Conservation (phyloP, 2,888 invertebrate species). For the Biston betularia region DNA sequence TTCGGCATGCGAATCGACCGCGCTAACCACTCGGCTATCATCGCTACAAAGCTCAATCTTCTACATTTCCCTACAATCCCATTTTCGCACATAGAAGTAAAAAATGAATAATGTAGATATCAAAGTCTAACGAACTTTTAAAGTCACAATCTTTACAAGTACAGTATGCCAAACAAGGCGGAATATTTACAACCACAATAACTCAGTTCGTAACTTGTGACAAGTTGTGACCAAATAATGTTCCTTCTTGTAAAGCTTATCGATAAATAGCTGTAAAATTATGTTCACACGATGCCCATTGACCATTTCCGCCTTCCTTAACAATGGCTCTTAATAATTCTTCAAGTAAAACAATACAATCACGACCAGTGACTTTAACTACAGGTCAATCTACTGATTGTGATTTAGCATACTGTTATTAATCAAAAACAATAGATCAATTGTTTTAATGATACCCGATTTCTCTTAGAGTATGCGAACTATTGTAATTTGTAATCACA, state of each 20-base stretch:
- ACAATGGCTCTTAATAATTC: constrained; percentile 31
- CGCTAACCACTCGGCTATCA: too few species aligned
- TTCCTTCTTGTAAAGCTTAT: constrained; percentile 20
- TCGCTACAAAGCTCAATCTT: too few species aligned
- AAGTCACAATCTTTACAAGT: neutral
- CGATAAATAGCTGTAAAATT: constrained; percentile 25
- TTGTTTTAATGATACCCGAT: constrained; percentile 41
- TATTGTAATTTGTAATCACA: constrained; percentile 44
- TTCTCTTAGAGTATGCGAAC: constrained; percentile 41
- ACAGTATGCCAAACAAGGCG: constrained; percentile 4
- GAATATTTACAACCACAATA: constrained; percentile 4
- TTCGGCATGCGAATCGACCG: too few species aligned
- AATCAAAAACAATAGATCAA: constrained; percentile 41
- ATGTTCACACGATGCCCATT: constrained; percentile 28
- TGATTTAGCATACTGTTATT: constrained; percentile 22
- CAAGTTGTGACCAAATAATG: constrained; percentile 28
- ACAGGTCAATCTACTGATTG: constrained; percentile 9
- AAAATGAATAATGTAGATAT: too few species aligned
- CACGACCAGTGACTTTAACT: constrained; percentile 19
- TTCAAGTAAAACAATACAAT: constrained; percentile 20
- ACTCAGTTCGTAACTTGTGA: constrained; percentile 24
- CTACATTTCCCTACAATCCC: too few species aligned
- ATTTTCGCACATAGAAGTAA: too few species aligned
- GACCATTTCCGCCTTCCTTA: constrained; percentile 27
- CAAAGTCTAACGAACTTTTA: neutral